Evolutionary conservation across 2,113 vertebrate species (phyloP).

Genomic region (Odobenus rosmarus): DNA sequence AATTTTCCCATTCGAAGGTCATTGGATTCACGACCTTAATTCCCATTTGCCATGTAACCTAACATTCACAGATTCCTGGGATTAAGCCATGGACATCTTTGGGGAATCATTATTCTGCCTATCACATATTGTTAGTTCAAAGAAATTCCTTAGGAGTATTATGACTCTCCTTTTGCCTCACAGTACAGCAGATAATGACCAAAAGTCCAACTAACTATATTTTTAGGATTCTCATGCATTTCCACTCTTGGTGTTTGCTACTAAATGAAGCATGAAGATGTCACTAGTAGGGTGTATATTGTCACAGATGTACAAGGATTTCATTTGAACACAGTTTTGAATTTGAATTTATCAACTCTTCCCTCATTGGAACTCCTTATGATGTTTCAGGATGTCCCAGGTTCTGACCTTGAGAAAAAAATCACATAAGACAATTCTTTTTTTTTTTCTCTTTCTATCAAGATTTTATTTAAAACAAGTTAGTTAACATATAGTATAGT

Average conservation of each 20-base stretch:
- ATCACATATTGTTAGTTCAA: neutral
- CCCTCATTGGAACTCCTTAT: neutral
- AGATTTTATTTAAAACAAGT: no score
- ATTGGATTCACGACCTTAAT: neutral
- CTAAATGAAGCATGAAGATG: neutral
- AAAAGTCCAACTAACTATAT: neutral
- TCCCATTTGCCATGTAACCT: neutral
- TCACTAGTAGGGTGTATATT: neutral
- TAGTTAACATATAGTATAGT: no score
- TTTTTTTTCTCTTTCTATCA: no score
- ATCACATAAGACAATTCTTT: neutral
- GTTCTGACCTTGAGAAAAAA: neutral
- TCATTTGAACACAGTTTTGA: neutral
- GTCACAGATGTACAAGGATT: neutral
- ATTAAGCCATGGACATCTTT: neutral
- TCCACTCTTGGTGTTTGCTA: neutral
- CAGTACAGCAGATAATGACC: neutral
- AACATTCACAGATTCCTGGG: neutral
- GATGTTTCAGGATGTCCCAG: neutral
- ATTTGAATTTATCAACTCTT: neutral
- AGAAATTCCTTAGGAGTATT: neutral
- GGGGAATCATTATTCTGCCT: neutral
- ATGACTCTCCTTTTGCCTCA: neutral
- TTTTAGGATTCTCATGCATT: neutral
- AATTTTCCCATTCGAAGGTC: neutral